Evolutionary conservation across 2,888 invertebrate species (phyloP), one percentile per base, ranked within the genome.

Genomic region (Polydrusus tereticollis): DNA sequence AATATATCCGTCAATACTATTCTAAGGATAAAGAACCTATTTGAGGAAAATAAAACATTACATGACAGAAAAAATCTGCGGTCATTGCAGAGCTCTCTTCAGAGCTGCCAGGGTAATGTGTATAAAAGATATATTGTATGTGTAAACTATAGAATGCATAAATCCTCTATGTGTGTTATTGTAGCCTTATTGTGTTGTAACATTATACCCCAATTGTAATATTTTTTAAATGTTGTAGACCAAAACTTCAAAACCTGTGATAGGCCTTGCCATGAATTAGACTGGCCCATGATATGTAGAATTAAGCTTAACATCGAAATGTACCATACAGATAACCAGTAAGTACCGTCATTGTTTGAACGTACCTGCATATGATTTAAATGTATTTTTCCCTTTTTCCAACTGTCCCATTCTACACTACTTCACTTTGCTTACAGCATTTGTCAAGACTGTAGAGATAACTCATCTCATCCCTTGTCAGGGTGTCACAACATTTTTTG

Each of bases 271-370:
- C 91, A 92, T 80, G 91, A 91, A 76, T 85, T 92, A 73, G 92
- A 91, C 80, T 92, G 92, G 90, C 93, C 93, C 2, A 93, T 93
- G 92, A 92, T 92, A 79, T 94, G 94, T 83, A 87, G 93, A 69
- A 89, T 93, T 74, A 91, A 92, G 85, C 87, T 94, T 77, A 90
- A 90, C 47, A 86, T 94, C 69, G 94, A 94, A 85, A 90, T 90
- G 77, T 92, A 92, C 82, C 90, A 91, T 82, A 90, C 92, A 3
- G 87, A 90, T 76, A 90, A 91, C 88, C 90, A 90, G 92, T 91
- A 85, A 87, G 89, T 85, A 75, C 63, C n/a, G n/a, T n/a, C n/a
- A 45, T 21, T 3, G 16, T 43, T 23, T 38, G 1, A 33, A 64
- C 16, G 64, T 26, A 69, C 64, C 12, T 23, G 14, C 2, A 55